phyloP scores from a whole-genome alignment of 2,888 invertebrate genomes.

The Unio pictorum region DNA sequence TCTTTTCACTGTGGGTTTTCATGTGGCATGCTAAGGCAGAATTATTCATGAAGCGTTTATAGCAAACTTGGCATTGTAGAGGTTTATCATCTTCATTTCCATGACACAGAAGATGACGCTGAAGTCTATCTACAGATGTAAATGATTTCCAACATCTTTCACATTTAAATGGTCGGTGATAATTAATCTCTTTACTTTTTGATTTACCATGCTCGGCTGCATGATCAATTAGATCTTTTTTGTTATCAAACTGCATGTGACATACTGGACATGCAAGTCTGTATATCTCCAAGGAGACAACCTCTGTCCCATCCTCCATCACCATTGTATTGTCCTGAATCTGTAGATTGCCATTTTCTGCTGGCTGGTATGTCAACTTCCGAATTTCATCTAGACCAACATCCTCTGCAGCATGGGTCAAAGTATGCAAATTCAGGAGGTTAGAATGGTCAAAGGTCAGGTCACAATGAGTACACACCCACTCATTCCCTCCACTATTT shows the following conservation, averaged over 20 bases:
- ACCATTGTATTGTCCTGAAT: neutral
- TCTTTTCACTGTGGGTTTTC: slow-evolving; percentile 79
- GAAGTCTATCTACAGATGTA: slow-evolving; percentile 77
- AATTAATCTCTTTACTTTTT: slow-evolving; percentile 54
- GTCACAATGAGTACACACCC: slow-evolving; percentile 71
- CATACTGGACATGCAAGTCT: slow-evolving; percentile 69
- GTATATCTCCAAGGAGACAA: slow-evolving; percentile 23
- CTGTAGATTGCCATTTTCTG: neutral
- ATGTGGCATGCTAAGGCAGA: slow-evolving; percentile 82
- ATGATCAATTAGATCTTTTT: slow-evolving; percentile 73
- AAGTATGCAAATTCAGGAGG: slow-evolving; percentile 74
- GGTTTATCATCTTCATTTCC: slow-evolving; percentile 79
- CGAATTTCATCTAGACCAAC: slow-evolving; percentile 63
- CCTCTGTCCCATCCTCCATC: slow-evolving; percentile 7
- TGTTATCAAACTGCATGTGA: slow-evolving; percentile 64
- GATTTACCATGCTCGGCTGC: slow-evolving; percentile 67
- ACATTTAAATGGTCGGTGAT: slow-evolving; percentile 76
- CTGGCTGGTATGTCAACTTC: slow-evolving; percentile 21
- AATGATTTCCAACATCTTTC: slow-evolving; percentile 80
- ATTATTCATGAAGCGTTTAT: slow-evolving; percentile 78
- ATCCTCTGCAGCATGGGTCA: slow-evolving; percentile 73
- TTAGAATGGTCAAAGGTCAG: slow-evolving; percentile 70
- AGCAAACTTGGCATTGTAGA: slow-evolving; percentile 76
- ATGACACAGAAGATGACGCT: slow-evolving; percentile 80
- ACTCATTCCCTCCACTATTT: slow-evolving; percentile 46